Evolutionary conservation across 2,113 vertebrate genomes (phyloP).

Genomic region (Daboia siamensis): DNA sequence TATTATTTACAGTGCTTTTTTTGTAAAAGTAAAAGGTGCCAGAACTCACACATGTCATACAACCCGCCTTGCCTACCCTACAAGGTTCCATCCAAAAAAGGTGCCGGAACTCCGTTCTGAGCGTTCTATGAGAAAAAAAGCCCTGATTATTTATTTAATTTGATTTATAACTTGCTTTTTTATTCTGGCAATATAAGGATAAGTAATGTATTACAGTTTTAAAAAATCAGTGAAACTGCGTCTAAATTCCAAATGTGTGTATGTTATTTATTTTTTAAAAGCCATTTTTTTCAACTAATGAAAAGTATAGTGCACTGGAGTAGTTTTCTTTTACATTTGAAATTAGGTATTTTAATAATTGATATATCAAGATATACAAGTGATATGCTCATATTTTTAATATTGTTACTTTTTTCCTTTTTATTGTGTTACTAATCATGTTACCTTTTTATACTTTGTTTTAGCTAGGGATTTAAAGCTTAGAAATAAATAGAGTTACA

Average conservation of each 20-base stretch:
- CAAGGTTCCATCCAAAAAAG: no score
- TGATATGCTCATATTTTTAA: not conserved
- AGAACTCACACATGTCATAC: no score
- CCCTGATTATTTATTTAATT: constrained; percentile 39
- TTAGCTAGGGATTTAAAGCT: not conserved
- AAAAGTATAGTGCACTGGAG: not conserved
- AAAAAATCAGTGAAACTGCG: not conserved
- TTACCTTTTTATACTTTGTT: not conserved
- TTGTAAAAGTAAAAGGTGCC: no score
- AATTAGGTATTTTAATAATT: not conserved
- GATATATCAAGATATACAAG: not conserved
- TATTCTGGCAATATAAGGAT: not conserved
- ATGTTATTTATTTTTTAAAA: not conserved
- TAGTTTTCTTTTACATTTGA: not conserved
- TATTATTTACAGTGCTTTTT: no score
- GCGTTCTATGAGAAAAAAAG: no score
- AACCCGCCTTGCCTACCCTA: no score
- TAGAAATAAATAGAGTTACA: not conserved
- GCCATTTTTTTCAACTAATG: not conserved
- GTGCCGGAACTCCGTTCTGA: no score
- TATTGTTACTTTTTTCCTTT: not conserved
- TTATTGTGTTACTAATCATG: not conserved
- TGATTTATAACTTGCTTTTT: not conserved
- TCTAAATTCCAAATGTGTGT: not conserved
- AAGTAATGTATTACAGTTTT: not conserved